Conservation (phyloP, 2,888 invertebrate species). For the Boloria euphrosyne region DNA sequence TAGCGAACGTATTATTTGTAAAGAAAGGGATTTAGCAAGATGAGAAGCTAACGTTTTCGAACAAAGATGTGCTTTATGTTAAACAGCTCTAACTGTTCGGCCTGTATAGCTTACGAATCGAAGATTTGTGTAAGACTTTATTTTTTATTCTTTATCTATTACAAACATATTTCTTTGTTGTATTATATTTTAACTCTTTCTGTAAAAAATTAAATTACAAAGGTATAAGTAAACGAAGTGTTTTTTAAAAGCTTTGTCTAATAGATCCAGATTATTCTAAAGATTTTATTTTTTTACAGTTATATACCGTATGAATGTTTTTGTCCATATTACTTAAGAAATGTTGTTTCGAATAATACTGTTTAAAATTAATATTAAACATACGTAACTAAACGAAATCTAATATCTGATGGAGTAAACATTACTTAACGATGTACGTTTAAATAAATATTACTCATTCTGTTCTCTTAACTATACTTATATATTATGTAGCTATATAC, state of each 20-base stretch:
- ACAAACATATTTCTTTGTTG: neutral
- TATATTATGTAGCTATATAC: conserved; percentile 1
- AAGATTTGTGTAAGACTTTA: conserved; percentile 31
- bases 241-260: no score
- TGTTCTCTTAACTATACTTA: neutral
- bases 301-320: no score
- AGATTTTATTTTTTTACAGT: no score
- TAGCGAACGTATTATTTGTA: conserved; percentile 50
- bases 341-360: no score
- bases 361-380: no score
- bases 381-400: no score
- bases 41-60: conserved; percentile 40
- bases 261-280: no score
- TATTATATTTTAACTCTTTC: neutral
- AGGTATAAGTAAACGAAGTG: neutral
- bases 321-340: no score
- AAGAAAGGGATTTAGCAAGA: conserved; percentile 56
- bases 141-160: conserved; percentile 10
- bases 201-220: neutral
- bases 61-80: conserved; percentile 38
- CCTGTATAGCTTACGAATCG: conserved; percentile 33
- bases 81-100: conserved; percentile 27
- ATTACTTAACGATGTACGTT: no score
- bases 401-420: no score
- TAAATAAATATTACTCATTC: neutral